Percentiles rank a stretch among this genome's conserved stretches.
Evolutionary conservation across 2,797 vertebrate genomes (phyloP).

Genomic region (Pygocentrus nattereri): DNA sequence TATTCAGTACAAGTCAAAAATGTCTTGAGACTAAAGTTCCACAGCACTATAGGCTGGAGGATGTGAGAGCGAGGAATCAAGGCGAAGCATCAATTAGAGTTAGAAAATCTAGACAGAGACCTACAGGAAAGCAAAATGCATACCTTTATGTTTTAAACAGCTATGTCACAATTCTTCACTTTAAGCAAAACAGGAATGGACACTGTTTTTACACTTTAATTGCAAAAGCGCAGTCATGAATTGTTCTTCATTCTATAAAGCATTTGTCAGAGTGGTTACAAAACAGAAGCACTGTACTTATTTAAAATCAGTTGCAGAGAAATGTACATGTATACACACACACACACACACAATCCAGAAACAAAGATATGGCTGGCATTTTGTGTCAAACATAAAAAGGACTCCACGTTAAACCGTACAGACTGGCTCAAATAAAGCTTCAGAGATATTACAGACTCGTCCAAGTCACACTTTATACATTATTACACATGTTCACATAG

Average conservation of each 20-base stretch:
- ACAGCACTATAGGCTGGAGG: no score
- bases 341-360: background rate
- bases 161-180: background rate
- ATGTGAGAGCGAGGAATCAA: no score
- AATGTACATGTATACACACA: background rate
- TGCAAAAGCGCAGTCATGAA: conserved; percentile 13
- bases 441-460: background rate
- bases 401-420: background rate
- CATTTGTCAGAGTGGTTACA: background rate
- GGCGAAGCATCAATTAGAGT: no score
- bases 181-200: background rate
- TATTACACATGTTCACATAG: conserved; percentile 21
- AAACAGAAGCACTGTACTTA: background rate
- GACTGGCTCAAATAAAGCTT: conserved; percentile 26
- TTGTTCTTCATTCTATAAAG: conserved; percentile 1
- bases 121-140: no score
- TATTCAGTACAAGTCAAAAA: no score
- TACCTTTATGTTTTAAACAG: no score
- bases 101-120: no score
- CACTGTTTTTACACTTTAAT: background rate
- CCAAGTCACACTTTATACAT: conserved; percentile 4
- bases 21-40: no score
- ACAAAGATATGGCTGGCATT: conserved; percentile 19
- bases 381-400: background rate
- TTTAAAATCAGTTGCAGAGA: conserved; percentile 17